A percentile compares a stretch with the other conserved stretches of the same genome.
phyloP scores from a whole-genome alignment of 1,140 invertebrate genomes.

The Parasteatoda tepidariorum region DNA sequence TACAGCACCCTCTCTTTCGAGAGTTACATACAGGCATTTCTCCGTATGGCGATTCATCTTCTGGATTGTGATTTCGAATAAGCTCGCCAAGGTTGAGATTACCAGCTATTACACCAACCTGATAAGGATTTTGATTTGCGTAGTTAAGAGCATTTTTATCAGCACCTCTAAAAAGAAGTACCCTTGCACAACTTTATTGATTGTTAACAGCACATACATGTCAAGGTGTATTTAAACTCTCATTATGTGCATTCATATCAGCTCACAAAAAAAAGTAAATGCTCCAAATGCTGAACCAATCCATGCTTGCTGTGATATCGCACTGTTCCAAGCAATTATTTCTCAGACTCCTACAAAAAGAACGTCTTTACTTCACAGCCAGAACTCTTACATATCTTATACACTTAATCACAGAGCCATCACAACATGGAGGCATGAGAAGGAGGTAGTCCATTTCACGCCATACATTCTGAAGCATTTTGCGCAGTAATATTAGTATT shows the following conservation, averaged over 20 bases:
- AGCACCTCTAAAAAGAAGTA: constrained; percentile 94
- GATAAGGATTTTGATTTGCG: constrained; percentile 97
- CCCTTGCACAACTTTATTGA: constrained; percentile 94
- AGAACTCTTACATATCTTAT: no score
- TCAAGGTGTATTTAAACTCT: constrained; percentile 96
- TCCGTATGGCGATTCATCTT: no score
- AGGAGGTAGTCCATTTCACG: no score
- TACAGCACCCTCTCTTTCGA: no score
- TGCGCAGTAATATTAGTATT: no score
- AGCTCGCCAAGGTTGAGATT: constrained; percentile 95
- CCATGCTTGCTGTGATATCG: constrained; percentile 97
- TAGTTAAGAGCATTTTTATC: constrained; percentile 94
- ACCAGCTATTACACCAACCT: constrained; percentile 96
- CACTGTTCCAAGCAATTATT: no score
- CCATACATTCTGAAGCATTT: no score
- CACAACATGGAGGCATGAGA: no score
- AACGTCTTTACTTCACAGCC: no score
- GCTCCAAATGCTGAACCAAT: constrained; percentile 95
- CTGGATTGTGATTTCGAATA: constrained; percentile 91
- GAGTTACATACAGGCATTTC: no score
- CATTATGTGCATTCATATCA: constrained; percentile 94
- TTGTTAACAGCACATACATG: constrained; percentile 99
- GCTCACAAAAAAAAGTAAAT: constrained; percentile 97
- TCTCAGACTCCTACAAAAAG: no score
- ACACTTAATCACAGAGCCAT: no score